These are phyloP conservation scores for Ommatoiulus sabulosus DNA, from an alignment of 2,888 invertebrate genomes.

Conservation along the genomic window DNA sequence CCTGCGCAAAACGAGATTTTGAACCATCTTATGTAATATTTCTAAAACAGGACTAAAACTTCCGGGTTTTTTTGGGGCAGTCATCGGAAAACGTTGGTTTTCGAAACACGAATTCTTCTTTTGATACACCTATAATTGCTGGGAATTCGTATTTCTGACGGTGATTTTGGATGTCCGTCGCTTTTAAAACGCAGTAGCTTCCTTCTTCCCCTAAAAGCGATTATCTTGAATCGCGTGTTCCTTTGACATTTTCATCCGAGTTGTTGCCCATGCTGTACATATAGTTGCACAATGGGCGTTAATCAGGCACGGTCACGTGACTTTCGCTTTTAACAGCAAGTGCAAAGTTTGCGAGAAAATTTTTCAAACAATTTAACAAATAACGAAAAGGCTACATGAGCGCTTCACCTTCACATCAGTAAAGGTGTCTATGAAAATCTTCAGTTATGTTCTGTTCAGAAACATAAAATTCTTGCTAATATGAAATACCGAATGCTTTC, in stretches of 20 bases:
- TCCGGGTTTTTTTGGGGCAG: not conserved
- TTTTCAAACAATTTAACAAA: not conserved
- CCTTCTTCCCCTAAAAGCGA: not conserved
- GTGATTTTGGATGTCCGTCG: not conserved
- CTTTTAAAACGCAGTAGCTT: not conserved
- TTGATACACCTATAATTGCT: not conserved
- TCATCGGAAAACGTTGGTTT: not conserved
- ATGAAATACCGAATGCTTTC: too few species aligned
- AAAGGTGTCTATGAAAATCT: too few species aligned
- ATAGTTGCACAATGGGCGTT: not conserved
- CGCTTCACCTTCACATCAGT: too few species aligned
- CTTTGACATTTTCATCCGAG: not conserved
- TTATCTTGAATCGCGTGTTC: not conserved
- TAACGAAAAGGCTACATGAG: too few species aligned
- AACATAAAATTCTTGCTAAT: too few species aligned
- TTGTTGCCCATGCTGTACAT: not conserved
- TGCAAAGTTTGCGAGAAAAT: not conserved
- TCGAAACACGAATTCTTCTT: not conserved
- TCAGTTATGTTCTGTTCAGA: too few species aligned
- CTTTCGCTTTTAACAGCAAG: not conserved
- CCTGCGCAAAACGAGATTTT: not conserved
- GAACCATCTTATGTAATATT: too few species aligned
- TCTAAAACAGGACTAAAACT: not conserved
- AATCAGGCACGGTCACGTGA: not conserved
- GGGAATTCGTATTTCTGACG: not conserved